Base-by-base conservation (phyloP, 2,113 vertebrate genomes). In the Ellobius talpinus region DNA sequence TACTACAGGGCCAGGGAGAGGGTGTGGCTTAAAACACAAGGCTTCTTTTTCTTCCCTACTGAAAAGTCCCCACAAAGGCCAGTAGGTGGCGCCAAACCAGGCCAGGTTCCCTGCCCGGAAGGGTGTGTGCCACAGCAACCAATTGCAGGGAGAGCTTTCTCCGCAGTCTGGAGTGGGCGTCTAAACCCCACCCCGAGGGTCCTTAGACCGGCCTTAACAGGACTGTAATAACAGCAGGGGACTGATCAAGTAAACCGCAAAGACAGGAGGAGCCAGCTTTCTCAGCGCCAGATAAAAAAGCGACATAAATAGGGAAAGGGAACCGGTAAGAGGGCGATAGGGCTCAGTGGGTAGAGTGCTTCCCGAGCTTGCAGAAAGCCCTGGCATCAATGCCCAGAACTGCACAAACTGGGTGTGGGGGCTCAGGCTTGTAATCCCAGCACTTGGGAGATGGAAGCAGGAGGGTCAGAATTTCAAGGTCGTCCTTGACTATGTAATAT, bases 61-160 rank as follows among this genome's bases (percentile, higher is more conserved):
- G 58, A 91, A 93, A 89, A 94, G 55, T 82, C 45, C 45, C 42
- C 42, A 45, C 50, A 77, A 74, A 79, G 76, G 78, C 50, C 50
- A 82, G 13, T 47, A 65, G 55, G 68, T 76, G 73, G 47, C 6
- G 26, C 39, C 45, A 76, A 89, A 77, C 77, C 68, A 77, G 36
- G 45, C 55, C 45, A 61, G 7, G 29, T 45, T 89, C 31, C 66
- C 47, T 39, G 55, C 8, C 45, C 76, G n/a, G 58, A 26, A 70
- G 78, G 2, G 19, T 31, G 11, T 29, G 16, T 36, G 58, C 36
- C 45, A 77, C 5, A 4, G n/a, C 13, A 42, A 84, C 55, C 52
- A 1, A n/a, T 42, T 39, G 5, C 61, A 9, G 76, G 6, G 29
- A 76, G n/a, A n/a, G 66, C 12, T 13, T 33, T 33, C 66, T 16